Conservation (phyloP, 37 sponge, comb jelly and placozoan genomes). For the Theonella swinhoei region DNA sequence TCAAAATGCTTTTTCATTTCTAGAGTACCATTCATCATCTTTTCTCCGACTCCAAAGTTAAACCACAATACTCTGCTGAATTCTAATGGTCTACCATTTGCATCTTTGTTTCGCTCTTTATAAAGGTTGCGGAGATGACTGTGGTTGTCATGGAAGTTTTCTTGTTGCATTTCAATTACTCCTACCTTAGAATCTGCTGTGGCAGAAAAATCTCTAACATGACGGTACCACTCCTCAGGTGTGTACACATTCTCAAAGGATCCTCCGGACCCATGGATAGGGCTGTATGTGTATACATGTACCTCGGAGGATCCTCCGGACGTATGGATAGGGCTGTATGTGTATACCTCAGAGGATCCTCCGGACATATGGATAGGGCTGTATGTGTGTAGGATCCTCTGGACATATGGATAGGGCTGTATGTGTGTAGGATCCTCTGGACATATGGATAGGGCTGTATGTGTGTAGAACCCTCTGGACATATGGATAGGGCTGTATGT, state of each 20-base stretch:
- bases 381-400: no score
- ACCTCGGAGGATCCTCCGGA: no score
- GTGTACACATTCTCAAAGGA: constrained; percentile 46
- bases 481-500: no score
- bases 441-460: no score
- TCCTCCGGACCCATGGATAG: not conserved
- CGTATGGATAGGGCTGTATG: no score
- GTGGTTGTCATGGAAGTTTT: constrained; percentile 9
- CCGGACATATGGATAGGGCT: no score
- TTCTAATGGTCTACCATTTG: not conserved
- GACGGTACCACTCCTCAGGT: constrained; percentile 48
- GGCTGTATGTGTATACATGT: constrained; percentile 49
- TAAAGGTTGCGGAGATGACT: constrained; percentile 16
- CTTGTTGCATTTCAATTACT: constrained; percentile 46
- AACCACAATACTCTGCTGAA: constrained; percentile 24
- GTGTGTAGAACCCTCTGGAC: no score
- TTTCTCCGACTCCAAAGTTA: constrained; percentile 31
- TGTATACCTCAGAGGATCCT: no score
- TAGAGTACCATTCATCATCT: not conserved
- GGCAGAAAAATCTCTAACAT: constrained; percentile 31
- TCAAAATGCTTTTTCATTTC: not conserved
- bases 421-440: no score
- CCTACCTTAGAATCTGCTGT: not conserved
- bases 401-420: no score
- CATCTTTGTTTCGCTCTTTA: constrained; percentile 26